Percentiles rank a stretch among this genome's conserved stretches.
These are phyloP conservation scores for Teleogryllus occipitalis DNA, from an alignment of 1,140 invertebrate species.

Conservation along the genomic window DNA sequence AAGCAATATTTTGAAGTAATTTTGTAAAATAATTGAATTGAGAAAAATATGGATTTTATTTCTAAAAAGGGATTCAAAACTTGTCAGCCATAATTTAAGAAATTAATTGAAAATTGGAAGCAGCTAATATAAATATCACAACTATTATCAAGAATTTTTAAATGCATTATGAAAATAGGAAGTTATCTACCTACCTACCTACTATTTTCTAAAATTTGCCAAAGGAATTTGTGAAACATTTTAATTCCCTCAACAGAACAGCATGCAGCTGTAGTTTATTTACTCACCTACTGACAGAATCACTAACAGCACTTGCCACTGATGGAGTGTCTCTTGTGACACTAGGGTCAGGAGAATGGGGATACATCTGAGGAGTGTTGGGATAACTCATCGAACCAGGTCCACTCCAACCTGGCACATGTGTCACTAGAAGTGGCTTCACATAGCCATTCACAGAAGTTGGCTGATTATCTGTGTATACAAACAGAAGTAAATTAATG, in stretches of 20 bases:
- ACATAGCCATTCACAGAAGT: slow-evolving; percentile 76
- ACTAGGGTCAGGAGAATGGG: slow-evolving; percentile 57
- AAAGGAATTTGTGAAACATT: not conserved
- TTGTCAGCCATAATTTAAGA: slow-evolving; percentile 30
- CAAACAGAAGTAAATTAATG: slow-evolving; percentile 8
- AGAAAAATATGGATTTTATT: too few species aligned
- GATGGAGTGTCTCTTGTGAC: slow-evolving; percentile 54
- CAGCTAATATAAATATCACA: not conserved
- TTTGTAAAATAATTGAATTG: too few species aligned
- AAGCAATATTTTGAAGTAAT: too few species aligned
- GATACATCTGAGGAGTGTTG: slow-evolving; percentile 51
- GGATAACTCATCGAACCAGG: slow-evolving; percentile 46
- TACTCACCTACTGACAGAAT: slow-evolving; percentile 32
- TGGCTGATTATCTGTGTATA: slow-evolving; percentile 52
- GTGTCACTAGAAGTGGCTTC: slow-evolving; percentile 72
- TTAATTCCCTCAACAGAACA: not conserved
- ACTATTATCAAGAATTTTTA: not conserved
- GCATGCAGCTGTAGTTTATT: slow-evolving; percentile 20
- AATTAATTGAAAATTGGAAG: not conserved
- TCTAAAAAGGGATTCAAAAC: too few species aligned
- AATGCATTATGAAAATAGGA: not conserved
- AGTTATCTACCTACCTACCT: not conserved
- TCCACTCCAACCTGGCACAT: slow-evolving; percentile 63
- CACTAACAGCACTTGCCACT: slow-evolving; percentile 42
- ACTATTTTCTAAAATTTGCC: slow-evolving; percentile 15